Percentiles rank a stretch among this genome's conserved stretches.
Evolutionary conservation across 2,888 invertebrate species (phyloP).

Genomic region (Aethes cnicana): DNA sequence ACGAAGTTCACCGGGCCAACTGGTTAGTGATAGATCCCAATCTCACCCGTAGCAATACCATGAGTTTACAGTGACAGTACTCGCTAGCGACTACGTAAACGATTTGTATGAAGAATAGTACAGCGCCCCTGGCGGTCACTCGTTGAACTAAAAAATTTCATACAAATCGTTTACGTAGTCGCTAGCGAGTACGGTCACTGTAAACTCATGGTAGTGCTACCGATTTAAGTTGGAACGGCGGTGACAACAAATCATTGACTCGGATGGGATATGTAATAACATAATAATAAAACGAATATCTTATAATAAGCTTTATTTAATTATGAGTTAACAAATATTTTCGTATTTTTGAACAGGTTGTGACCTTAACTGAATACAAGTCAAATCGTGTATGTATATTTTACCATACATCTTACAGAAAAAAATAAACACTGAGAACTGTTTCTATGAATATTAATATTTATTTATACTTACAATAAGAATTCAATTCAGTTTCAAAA

Average conservation of each 20-base stretch:
- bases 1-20: too few species aligned
- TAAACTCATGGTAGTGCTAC: too few species aligned
- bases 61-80: too few species aligned
- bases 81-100: too few species aligned
- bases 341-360: slow-evolving; percentile 82
- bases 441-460: slow-evolving; percentile 79
- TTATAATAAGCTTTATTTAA: slow-evolving; percentile 83
- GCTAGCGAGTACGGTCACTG: too few species aligned
- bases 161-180: too few species aligned
- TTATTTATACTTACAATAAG: slow-evolving; percentile 81
- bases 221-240: too few species aligned
- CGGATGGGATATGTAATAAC: not conserved
- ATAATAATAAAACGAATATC: slow-evolving; percentile 72
- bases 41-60: too few species aligned
- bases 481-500: slow-evolving; percentile 80
- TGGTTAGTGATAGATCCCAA: too few species aligned
- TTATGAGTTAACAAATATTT: slow-evolving; percentile 83
- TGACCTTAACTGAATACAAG: slow-evolving; percentile 82
- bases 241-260: not conserved
- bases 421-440: slow-evolving; percentile 77
- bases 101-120: too few species aligned
- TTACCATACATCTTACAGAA: slow-evolving; percentile 75
- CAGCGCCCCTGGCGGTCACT: too few species aligned
- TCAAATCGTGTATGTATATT: slow-evolving; percentile 73
- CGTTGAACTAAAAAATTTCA: too few species aligned